A percentile compares a stretch with the other conserved stretches of the same genome.
Conservation (phyloP, 2,888 invertebrate genomes). For the Theretra japonica region DNA sequence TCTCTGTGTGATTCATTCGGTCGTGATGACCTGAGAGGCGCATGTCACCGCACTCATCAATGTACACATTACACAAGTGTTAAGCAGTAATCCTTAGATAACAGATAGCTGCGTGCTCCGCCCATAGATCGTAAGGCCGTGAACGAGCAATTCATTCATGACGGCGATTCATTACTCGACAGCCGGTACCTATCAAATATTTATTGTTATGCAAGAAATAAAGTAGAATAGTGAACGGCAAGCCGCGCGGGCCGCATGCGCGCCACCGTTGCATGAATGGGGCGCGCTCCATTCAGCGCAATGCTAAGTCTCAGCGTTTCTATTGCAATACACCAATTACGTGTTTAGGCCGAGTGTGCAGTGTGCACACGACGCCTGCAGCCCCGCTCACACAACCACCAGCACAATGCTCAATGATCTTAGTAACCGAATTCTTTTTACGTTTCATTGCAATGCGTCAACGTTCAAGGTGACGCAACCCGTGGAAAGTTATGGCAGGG, state of each 20-base stretch:
- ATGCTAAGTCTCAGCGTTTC: slow-evolving; percentile 54
- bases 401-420: slow-evolving; percentile 70
- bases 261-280: slow-evolving; percentile 71
- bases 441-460: slow-evolving; percentile 57
- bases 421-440: slow-evolving; percentile 60
- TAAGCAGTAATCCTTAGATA: neutral
- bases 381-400: slow-evolving; percentile 42
- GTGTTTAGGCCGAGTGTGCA: slow-evolving; percentile 54
- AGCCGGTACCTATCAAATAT: slow-evolving; percentile 20
- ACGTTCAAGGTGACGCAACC: slow-evolving; percentile 37
- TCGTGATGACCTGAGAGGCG: neutral
- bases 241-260: slow-evolving; percentile 55
- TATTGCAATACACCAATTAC: slow-evolving; percentile 65
- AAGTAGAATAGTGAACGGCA: slow-evolving; percentile 52
- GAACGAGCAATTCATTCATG: slow-evolving; percentile 8
- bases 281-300: slow-evolving; percentile 66
- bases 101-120: neutral
- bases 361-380: slow-evolving; percentile 36
- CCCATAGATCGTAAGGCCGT: neutral
- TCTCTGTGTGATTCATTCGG: neutral
- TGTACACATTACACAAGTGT: neutral
- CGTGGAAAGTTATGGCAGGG: slow-evolving; percentile 27
- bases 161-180: slow-evolving; percentile 21
- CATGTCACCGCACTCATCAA: neutral
- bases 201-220: slow-evolving; percentile 44